These are phyloP conservation scores for Brienomyrus longianalis DNA, from an alignment of 2,113 vertebrate genomes.

Conservation along the genomic window DNA sequence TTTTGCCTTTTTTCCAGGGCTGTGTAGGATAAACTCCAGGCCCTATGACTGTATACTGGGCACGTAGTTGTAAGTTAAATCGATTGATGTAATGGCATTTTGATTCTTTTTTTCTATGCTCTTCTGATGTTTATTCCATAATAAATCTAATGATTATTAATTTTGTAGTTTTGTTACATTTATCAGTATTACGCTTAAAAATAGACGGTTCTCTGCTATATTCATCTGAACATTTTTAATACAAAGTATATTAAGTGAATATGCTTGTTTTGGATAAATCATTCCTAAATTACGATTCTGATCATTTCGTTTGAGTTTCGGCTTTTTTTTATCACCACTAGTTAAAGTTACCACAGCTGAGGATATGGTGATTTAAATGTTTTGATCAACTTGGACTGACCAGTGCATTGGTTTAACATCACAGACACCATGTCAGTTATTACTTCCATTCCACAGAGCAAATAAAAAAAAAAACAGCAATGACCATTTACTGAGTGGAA, in stretches of 20 bases:
- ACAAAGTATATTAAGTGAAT: background rate
- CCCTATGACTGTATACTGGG: background rate
- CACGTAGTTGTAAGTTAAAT: background rate
- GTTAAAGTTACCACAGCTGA: background rate
- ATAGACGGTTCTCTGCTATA: background rate
- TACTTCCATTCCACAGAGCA: background rate
- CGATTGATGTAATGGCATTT: background rate
- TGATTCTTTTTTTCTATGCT: background rate
- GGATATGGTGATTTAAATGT: background rate
- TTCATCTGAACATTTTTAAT: background rate
- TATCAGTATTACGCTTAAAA: background rate
- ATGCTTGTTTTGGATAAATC: background rate
- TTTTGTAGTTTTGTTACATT: background rate
- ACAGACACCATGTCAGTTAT: background rate
- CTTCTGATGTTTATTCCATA: background rate
- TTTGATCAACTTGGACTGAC: background rate
- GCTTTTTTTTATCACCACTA: background rate
- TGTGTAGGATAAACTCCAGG: background rate
- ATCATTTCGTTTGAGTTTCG: background rate
- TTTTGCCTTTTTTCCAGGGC: background rate
- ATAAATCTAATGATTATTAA: background rate
- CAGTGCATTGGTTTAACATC: background rate
- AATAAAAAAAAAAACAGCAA: background rate
- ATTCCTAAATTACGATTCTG: background rate
- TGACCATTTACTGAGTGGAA: background rate